A percentile compares a stretch with the other conserved stretches of the same genome.
phyloP scores from a whole-genome alignment of 2,888 invertebrate genomes.

The Pyrrhia umbra region DNA sequence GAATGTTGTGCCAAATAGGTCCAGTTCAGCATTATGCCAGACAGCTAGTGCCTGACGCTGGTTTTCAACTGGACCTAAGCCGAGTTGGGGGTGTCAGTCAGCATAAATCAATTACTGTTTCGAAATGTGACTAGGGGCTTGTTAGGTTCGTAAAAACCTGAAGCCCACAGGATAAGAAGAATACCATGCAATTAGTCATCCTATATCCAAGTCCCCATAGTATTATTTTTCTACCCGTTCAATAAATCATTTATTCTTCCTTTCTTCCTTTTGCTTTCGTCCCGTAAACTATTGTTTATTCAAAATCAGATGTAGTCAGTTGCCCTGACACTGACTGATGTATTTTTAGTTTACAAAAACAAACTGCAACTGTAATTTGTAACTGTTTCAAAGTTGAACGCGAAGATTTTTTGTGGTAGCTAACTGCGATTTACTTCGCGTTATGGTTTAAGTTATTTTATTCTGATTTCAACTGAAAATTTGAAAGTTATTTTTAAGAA shows the following conservation, averaged over 20 bases:
- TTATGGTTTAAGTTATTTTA: conserved; percentile 33
- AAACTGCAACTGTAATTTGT: conserved; percentile 44
- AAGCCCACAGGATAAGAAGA: too few relatives aligned
- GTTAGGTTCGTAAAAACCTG: too few relatives aligned
- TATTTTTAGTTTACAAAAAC: conserved; percentile 38
- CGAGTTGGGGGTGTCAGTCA: too few relatives aligned
- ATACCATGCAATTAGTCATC: too few relatives aligned
- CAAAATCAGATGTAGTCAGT: conserved; percentile 35
- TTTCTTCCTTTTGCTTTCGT: conserved; percentile 30
- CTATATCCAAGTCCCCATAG: too few relatives aligned
- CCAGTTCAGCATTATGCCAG: too few relatives aligned
- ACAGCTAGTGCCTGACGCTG: too few relatives aligned
- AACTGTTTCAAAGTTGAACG: conserved; percentile 45
- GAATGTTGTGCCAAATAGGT: too few relatives aligned
- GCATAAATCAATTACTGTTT: too few relatives aligned
- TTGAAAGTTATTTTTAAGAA: background rate
- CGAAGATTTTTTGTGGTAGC: conserved; percentile 25
- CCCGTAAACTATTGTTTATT: conserved; percentile 20
- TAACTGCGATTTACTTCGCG: conserved; percentile 30
- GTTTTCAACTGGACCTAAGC: too few relatives aligned
- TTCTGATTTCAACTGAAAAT: conserved; percentile 4
- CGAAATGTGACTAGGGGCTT: too few relatives aligned
- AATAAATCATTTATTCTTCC: conserved; percentile 42
- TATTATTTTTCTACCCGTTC: conserved; percentile 4
- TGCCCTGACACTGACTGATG: conserved; percentile 45